Percentiles rank a stretch among this genome's conserved stretches.
Conservation (phyloP, 2,888 invertebrate genomes). For the Maniola hyperantus region DNA sequence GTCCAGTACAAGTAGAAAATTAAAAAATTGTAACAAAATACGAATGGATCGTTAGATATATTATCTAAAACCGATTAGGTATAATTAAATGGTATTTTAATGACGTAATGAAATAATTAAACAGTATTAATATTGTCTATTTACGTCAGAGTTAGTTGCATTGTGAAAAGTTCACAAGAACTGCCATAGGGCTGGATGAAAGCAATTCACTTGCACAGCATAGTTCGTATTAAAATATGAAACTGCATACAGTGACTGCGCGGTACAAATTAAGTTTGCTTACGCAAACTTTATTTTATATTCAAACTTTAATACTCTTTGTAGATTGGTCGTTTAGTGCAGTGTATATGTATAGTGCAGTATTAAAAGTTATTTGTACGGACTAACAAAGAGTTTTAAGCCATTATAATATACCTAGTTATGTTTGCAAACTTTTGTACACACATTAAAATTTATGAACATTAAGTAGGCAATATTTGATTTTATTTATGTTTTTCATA, state of each 20-base stretch:
- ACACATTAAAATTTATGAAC: not conserved
- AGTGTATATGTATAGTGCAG: not conserved
- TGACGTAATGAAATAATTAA: no score
- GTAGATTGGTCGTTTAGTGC: not conserved
- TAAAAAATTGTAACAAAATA: no score
- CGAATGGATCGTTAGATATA: no score
- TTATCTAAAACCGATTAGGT: no score
- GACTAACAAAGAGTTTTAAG: not conserved
- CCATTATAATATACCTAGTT: not conserved
- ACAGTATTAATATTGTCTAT: no score
- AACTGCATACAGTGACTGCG: not conserved
- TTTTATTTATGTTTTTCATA: not conserved
- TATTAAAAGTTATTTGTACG: not conserved
- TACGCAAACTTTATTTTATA: slow-evolving; percentile 6
- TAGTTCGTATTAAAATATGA: not conserved
- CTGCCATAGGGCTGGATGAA: not conserved
- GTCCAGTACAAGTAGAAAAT: no score
- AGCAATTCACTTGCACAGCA: slow-evolving; percentile 2
- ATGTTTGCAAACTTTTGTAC: not conserved
- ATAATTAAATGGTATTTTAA: no score
- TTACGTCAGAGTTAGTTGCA: not conserved
- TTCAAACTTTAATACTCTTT: not conserved
- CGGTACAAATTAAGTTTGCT: slow-evolving; percentile 3
- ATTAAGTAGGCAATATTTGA: not conserved
- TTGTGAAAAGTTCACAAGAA: not conserved